Conservation (phyloP, 1,140 invertebrate species). For the Drosophila ohnishii region DNA sequence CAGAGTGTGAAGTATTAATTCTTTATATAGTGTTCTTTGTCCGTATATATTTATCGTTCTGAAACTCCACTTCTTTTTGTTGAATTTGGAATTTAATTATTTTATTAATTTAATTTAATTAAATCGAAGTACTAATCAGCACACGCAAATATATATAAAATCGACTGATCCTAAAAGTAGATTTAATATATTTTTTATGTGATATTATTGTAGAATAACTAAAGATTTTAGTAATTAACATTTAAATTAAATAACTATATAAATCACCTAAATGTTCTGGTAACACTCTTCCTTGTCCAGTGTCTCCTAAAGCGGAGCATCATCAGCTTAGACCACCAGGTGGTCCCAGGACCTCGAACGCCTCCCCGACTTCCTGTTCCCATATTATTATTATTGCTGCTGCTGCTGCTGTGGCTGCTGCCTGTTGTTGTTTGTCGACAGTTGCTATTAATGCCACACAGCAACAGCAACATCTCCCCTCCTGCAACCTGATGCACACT, state of each 20-base stretch:
- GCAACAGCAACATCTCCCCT: constrained; percentile 26
- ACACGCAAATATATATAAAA: too few relatives aligned
- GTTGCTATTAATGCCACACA: constrained; percentile 75
- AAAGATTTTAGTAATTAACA: neutral
- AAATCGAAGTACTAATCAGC: too few relatives aligned
- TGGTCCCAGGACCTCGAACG: constrained; percentile 30
- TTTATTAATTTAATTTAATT: too few relatives aligned
- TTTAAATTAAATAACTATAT: neutral
- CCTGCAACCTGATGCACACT: constrained; percentile 74
- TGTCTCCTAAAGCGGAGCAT: constrained; percentile 11
- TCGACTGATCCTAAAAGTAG: too few relatives aligned
- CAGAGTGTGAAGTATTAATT: too few relatives aligned
- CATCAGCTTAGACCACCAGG: constrained; percentile 51
- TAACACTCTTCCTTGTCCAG: constrained; percentile 16
- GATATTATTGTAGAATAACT: neutral
- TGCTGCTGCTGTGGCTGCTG: constrained; percentile 28
- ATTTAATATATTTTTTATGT: too few relatives aligned
- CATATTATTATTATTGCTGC: constrained; percentile 47
- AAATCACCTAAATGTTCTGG: neutral
- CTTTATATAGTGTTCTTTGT: too few relatives aligned
- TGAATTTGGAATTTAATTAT: too few relatives aligned
- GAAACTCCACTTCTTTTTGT: too few relatives aligned
- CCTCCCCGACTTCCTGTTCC: constrained; percentile 17
- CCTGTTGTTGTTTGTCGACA: constrained; percentile 70
- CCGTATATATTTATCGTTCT: too few relatives aligned